Base-by-base conservation (phyloP, 1,140 invertebrate species). In the Ceratina japonica region DNA sequence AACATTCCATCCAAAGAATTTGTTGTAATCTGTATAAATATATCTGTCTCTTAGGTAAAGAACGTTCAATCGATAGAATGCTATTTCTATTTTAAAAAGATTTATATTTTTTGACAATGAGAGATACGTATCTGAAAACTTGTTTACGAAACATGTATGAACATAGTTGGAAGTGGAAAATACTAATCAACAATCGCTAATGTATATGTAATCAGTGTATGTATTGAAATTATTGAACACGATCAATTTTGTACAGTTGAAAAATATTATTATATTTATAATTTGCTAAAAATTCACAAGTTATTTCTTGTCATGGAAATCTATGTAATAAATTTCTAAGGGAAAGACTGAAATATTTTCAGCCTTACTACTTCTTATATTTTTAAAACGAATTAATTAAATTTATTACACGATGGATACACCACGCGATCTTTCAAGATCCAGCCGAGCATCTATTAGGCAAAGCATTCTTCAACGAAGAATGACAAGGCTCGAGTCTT, bases 261-360 rank as follows among this genome's bases (percentile, higher is more conserved):
- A 44, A 61, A 54, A 2, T 51, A 72, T 58, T 56, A 4, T 62
- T 18, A 16, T 68, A 24, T 65, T 22, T 62, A 49, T 65, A 22
- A 65, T 2, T 61, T n/a, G 10, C 54, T 61, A 71, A 83, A 80
- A 83, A 80, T 75, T 79, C 37, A 52, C 3, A 69, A 62, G 54
- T 79, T 66, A 71, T 72, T 54, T 69, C 54, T 4, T 62, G 31
- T 74, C 16, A 69, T 0, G 8, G n/a, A 66, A 37, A 79, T 74
- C 27, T 83, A 69, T 62, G 0, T n/a, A 69, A 75, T 83, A 79
- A 31, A 61, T 58, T 58, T 37, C 16, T 75, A 31, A 56, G 27
- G 37, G 10, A 44, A 78, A 72, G 22, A 58, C 7, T 65, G 22
- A 65, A 12, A 52, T 7, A 58, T 52, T 56, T 65, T 49, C 31